Evolutionary conservation across 2,888 invertebrate species (phyloP), one percentile per base, ranked within the genome.

Genomic region (Himalopsyche tibetana): DNA sequence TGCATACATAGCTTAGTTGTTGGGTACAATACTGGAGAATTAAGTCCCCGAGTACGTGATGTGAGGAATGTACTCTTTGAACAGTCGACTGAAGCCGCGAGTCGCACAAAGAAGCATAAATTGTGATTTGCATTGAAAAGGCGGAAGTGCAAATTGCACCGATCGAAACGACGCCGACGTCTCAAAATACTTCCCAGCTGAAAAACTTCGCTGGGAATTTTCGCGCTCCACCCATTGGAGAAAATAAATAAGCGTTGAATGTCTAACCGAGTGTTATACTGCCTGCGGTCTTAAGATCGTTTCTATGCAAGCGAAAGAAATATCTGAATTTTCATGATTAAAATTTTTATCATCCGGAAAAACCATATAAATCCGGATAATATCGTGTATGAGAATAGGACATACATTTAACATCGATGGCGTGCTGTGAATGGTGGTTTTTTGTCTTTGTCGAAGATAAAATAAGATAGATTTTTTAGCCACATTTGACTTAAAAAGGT

Each of bases 101-200:
- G 74, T 38, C 36, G 74, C 74, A 74, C 74, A 74, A 74, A 74
- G 36, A 36, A 74, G 74, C 38, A 74, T 74, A 74, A 38, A 74
- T 74, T 74, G 74, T 36, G 74, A 74, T 74, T 74, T 74, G 74
- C 74, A 74, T 74, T 36, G 74, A 74, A 74, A 74, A 74, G 74
- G 74, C 74, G 74, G 74, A 74, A 74, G 74, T 74, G 74, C 74
- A 74, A 74, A 74, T 74, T 74, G 74, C 74, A 74, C 74, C 74
- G 74, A 74, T 74, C 74, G 74, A 74, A 74, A 74, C 19, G 74
- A 36, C 74, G 74, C 19, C 28, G 63, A n/a, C 28, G 28, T 28
- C 63, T 63, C 63, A 63, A 36, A 74, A 74, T 74, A 74, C 74
- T 74, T 74, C 15, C 15, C 28, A 38, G 74, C 36, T 36, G 74